phyloP scores from a whole-genome alignment of 1,140 invertebrate genomes.

The Delia radicum region DNA sequence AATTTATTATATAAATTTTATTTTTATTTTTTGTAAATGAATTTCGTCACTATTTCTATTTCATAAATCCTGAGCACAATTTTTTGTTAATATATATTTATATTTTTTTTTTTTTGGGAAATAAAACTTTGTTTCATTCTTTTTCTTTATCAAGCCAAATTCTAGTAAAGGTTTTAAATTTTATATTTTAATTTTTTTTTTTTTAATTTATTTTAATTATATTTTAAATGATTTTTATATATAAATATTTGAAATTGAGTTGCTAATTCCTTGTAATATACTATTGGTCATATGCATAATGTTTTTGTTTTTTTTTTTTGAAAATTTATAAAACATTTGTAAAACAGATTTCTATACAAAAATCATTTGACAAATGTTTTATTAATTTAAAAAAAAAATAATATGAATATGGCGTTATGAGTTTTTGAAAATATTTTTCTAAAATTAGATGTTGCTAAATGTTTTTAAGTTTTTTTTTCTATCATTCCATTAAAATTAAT shows the following conservation, averaged over 20 bases:
- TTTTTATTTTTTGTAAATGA: not conserved
- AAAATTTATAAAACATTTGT: too few species aligned
- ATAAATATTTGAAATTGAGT: slow-evolving; percentile 16
- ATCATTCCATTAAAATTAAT: too few species aligned
- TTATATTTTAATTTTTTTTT: not conserved
- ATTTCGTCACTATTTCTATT: not conserved
- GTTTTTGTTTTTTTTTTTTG: not conserved
- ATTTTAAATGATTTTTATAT: not conserved
- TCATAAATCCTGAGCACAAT: slow-evolving; percentile 17
- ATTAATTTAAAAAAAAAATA: too few species aligned
- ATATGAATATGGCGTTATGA: too few species aligned
- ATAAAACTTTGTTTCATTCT: not conserved
- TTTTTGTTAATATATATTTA: too few species aligned
- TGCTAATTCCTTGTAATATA: slow-evolving; percentile 18
- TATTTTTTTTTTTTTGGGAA: not conserved
- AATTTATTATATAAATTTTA: not conserved
- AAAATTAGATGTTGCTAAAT: too few species aligned
- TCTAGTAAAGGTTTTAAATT: not conserved
- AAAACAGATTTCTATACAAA: too few species aligned
- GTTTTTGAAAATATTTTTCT: too few species aligned
- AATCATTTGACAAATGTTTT: too few species aligned
- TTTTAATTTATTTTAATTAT: not conserved
- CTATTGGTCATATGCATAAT: not conserved
- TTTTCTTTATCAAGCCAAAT: not conserved
- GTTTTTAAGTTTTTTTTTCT: too few species aligned